Percentiles rank a stretch among this genome's conserved stretches.
phyloP scores from a whole-genome alignment of 1,140 invertebrate genomes.

The Andricus grossulariae region DNA sequence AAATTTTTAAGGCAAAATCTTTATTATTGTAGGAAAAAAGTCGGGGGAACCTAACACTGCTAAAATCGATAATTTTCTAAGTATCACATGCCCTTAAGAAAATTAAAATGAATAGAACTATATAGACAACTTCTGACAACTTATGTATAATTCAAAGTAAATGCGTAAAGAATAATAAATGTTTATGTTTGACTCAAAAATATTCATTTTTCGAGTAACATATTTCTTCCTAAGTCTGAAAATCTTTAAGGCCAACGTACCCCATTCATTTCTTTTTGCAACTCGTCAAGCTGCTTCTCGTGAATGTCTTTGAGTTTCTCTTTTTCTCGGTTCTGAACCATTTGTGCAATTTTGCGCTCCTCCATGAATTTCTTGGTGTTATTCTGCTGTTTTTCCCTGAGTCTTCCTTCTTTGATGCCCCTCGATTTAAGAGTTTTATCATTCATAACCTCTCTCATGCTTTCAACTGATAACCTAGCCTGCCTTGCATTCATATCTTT shows the following conservation, averaged over 20 bases:
- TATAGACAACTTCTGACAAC: too few relatives aligned
- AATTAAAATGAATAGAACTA: too few relatives aligned
- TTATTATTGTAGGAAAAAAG: too few relatives aligned
- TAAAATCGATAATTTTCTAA: too few relatives aligned
- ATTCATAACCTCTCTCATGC: conserved; percentile 94
- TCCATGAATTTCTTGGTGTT: conserved; percentile 99
- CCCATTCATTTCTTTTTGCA: conserved; percentile 93
- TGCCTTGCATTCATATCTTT: conserved; percentile 98
- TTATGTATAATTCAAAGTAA: too few relatives aligned
- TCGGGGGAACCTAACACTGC: too few relatives aligned
- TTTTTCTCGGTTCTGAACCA: conserved; percentile 94
- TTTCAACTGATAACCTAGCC: conserved; percentile 97
- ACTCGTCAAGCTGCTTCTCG: conserved; percentile 92
- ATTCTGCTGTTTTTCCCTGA: conserved; percentile 98
- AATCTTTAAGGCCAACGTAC: conserved; percentile 76
- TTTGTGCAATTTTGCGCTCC: conserved; percentile 91
- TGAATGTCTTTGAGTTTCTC: conserved; percentile 95
- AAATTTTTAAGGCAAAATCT: too few relatives aligned
- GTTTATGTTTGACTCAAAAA: too few relatives aligned
- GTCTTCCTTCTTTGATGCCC: conserved; percentile 94
- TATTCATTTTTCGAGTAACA: too few relatives aligned
- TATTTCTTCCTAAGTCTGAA: too few relatives aligned
- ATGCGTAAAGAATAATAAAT: too few relatives aligned
- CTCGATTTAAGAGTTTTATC: conserved; percentile 98
- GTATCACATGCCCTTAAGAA: too few relatives aligned